Base-by-base conservation (phyloP, 2,113 vertebrate genomes). In the Dascyllus trimaculatus region DNA sequence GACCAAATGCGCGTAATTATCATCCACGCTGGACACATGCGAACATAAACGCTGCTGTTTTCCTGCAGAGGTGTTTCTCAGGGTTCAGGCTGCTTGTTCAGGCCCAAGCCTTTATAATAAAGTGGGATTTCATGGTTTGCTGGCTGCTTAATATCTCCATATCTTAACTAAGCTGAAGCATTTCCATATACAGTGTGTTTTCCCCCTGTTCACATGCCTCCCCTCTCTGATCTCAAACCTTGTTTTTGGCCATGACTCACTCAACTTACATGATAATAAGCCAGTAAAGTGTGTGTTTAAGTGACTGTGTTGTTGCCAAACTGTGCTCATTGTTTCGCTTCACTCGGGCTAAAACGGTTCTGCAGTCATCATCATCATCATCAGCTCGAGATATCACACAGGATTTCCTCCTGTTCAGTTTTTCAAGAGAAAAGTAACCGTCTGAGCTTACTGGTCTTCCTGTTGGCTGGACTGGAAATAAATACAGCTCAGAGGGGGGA, bases 321-420 rank as follows among this genome's bases (percentile, higher is more conserved):
- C 22, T 21, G 10, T 21, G 18, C 56, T 85, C 88, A 89, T 90
- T 91, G 89, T 89, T 90, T 85, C 40, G n/a, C 26, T 81, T 54
- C 24, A 26, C 68, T 79, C 79, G 65, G 66, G 54, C 71, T 6
- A 6, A 4, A 75, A 29, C 48, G 1, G 59, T 66, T 74, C 71
- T 73, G 84, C 58, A 88, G 68, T 88, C 65, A 84, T 85, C 81
- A 85, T 87, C 77, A 73, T 87, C 65, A 82, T 88, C 78, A 85
- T 87, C 74, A 48, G 56, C 0, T 67, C 69, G 71, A 62, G 52
- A 88, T 87, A 93, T 90, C 91, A 61, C 67, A 61, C 88, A 93
- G 92, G 91, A 93, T 93, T 89, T 93, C 91, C 91, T 86, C 75
- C 70, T 0, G 84, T 87, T 89, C 56, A 76, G 48, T 78, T 90